Evolutionary conservation across 2,797 vertebrate genomes (phyloP).

Genomic region (Scarus forsteni): DNA sequence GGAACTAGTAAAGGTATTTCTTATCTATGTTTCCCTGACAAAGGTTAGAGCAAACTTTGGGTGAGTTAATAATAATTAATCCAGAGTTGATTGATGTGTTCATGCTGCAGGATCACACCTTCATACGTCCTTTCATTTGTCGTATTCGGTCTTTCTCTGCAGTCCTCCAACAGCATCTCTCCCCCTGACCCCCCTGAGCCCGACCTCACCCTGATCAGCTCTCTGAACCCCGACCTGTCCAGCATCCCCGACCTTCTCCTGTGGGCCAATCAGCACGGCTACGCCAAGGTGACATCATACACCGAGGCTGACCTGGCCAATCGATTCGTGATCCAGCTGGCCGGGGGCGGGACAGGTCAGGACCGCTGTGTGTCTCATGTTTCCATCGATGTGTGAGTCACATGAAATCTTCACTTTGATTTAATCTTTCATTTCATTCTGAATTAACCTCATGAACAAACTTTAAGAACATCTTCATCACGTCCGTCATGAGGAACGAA

Average conservation of each 20-base stretch:
- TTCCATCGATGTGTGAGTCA: constrained; percentile 41
- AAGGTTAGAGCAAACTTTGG: too few relatives aligned
- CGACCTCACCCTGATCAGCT: constrained; percentile 75
- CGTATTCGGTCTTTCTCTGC: constrained; percentile 7
- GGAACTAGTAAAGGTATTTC: too few relatives aligned
- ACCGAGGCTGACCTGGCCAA: constrained; percentile 86
- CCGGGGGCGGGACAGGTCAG: constrained; percentile 69
- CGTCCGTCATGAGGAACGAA: constrained; percentile 2
- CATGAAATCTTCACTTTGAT: constrained; percentile 5
- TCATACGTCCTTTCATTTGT: neutral
- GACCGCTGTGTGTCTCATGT: constrained; percentile 51
- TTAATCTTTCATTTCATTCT: neutral
- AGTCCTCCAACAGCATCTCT: constrained; percentile 84
- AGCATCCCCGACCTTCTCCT: constrained; percentile 68
- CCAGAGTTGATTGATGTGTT: too few relatives aligned
- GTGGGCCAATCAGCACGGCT: constrained; percentile 77
- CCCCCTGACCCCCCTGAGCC: constrained; percentile 75
- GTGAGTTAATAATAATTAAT: too few relatives aligned
- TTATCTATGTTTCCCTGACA: too few relatives aligned
- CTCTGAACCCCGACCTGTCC: constrained; percentile 69
- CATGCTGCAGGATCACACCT: too few relatives aligned
- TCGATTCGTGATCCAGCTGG: constrained; percentile 81
- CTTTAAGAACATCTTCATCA: neutral
- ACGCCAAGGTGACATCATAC: constrained; percentile 81
- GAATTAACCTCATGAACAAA: neutral